phyloP scores from a whole-genome alignment of 2,888 invertebrate species.

The Gari tellinella region DNA sequence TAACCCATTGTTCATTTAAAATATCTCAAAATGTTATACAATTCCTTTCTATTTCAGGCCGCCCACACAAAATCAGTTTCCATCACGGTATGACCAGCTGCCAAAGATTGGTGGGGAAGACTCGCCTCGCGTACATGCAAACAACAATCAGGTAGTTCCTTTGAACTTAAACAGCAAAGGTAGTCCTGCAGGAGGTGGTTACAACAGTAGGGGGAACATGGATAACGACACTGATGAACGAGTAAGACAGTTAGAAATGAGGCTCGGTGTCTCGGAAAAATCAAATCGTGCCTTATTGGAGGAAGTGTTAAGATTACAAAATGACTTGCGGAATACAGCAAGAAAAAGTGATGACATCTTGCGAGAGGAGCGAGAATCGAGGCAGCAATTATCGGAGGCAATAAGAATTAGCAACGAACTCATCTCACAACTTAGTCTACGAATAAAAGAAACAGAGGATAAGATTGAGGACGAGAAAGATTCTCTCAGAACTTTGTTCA shows the following conservation, averaged over 20 bases:
- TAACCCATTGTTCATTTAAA: too few relatives aligned
- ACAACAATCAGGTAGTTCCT: constrained; percentile 69
- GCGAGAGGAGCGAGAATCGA: constrained; percentile 79
- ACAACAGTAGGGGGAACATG: constrained; percentile 27
- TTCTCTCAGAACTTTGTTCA: constrained; percentile 76
- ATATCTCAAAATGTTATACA: too few relatives aligned
- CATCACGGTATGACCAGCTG: constrained; percentile 70
- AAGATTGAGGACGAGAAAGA: constrained; percentile 79
- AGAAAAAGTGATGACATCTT: constrained; percentile 80
- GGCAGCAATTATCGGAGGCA: constrained; percentile 81
- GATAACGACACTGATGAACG: constrained; percentile 75
- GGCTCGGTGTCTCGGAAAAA: constrained; percentile 82
- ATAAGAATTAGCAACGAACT: constrained; percentile 80
- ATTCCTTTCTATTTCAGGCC: too few relatives aligned
- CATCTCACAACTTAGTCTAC: constrained; percentile 76
- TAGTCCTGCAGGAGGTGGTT: constrained; percentile 31
- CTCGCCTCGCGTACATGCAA: constrained; percentile 50
- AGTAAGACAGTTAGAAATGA: constrained; percentile 79
- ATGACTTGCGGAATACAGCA: constrained; percentile 76
- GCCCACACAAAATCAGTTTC: constrained; percentile 66
- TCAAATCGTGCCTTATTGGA: constrained; percentile 84
- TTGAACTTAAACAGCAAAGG: constrained; percentile 43
- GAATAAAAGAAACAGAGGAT: constrained; percentile 82
- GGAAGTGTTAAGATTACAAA: constrained; percentile 83
- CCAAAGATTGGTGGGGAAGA: constrained; percentile 69